phyloP scores from a whole-genome alignment of 2,888 invertebrate genomes.

The Crocallis elinguaria region DNA sequence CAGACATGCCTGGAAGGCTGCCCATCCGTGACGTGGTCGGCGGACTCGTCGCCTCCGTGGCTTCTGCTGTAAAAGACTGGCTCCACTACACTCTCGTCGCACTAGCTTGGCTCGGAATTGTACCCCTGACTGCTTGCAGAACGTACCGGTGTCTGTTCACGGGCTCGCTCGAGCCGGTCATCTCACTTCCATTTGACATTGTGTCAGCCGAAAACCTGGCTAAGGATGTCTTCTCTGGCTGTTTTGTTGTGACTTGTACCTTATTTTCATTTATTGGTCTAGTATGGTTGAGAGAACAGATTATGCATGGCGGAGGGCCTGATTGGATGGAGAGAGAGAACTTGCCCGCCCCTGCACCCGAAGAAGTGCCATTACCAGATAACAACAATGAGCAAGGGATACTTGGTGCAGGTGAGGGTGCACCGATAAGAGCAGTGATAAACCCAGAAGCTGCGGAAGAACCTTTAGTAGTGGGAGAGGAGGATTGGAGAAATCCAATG shows the following conservation, averaged over 20 bases:
- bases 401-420: slow-evolving; percentile 67
- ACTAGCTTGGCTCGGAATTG: slow-evolving; percentile 98
- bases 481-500: slow-evolving; percentile 98
- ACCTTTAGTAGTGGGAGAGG: slow-evolving; percentile 88
- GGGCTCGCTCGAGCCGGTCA: slow-evolving; percentile 93
- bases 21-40: slow-evolving; percentile 96
- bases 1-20: slow-evolving; percentile 99
- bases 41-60: slow-evolving; percentile 94
- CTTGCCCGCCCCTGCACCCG: slow-evolving; percentile 77
- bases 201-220: slow-evolving; percentile 96
- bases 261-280: slow-evolving; percentile 97
- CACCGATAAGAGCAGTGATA: slow-evolving; percentile 64
- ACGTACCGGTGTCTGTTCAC: slow-evolving; percentile 97
- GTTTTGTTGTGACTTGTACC: slow-evolving; percentile 98
- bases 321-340: slow-evolving; percentile 96
- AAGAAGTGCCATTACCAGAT: slow-evolving; percentile 73
- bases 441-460: slow-evolving; percentile 76
- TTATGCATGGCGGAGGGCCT: slow-evolving; percentile 98
- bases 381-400: slow-evolving; percentile 79
- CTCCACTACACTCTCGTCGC: slow-evolving; percentile 98
- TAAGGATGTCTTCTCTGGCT: slow-evolving; percentile 97
- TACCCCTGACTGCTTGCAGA: slow-evolving; percentile 97
- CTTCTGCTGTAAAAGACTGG: slow-evolving; percentile 98
- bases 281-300: slow-evolving; percentile 99
- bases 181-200: slow-evolving; percentile 96